phyloP scores from a whole-genome alignment of 2,113 vertebrate species.

The Callithrix jacchus region DNA sequence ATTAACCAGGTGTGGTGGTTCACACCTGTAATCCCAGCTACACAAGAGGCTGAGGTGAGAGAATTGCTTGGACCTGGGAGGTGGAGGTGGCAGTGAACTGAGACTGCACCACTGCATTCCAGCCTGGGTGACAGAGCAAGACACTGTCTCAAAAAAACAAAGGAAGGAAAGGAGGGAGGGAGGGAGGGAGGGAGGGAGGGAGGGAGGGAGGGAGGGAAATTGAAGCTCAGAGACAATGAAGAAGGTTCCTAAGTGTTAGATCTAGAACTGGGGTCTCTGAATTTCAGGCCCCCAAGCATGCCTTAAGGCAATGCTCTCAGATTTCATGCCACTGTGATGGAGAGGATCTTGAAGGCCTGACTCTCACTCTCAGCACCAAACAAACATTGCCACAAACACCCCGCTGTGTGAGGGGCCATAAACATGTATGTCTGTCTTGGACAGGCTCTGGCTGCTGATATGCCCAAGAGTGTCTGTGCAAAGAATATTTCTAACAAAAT shows the following conservation, averaged over 20 bases:
- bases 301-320: not conserved
- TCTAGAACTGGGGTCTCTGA: fast-evolving
- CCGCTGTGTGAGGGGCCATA: not conserved
- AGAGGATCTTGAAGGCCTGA: not conserved
- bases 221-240: not conserved
- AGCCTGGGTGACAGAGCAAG: too few species aligned
- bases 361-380: not conserved
- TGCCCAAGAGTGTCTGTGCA: not conserved
- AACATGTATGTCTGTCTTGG: not conserved
- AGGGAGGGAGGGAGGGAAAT: too few species aligned
- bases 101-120: too few species aligned
- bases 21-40: too few species aligned
- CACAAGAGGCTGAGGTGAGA: too few species aligned
- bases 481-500: constrained; percentile 5
- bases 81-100: too few species aligned
- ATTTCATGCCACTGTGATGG: not conserved
- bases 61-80: too few species aligned
- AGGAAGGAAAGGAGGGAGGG: too few species aligned
- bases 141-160: too few species aligned
- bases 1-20: too few species aligned
- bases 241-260: not conserved
- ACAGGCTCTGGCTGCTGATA: not conserved
- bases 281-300: not conserved
- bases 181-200: too few species aligned
- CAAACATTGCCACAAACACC: not conserved